phyloP scores from a whole-genome alignment of 2,113 vertebrate species.

The Nematolebias whitei region DNA sequence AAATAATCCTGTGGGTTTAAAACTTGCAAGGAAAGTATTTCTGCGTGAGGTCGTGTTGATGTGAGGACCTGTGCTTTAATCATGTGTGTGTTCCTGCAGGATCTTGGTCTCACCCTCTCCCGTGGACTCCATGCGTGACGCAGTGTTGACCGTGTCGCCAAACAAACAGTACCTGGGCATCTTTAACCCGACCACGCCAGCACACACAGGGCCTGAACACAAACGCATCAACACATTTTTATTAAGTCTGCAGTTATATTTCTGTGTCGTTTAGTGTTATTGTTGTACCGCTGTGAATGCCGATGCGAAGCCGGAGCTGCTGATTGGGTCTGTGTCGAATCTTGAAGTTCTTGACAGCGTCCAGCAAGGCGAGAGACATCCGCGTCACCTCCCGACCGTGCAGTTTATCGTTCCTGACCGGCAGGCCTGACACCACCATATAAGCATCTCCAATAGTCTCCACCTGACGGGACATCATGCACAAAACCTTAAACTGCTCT shows the following conservation, averaged over 20 bases:
- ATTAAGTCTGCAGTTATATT: too few relatives aligned
- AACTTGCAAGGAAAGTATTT: not conserved
- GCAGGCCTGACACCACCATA: conserved; percentile 96
- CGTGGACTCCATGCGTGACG: conserved; percentile 95
- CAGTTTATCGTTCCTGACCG: conserved; percentile 87
- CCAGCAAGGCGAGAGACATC: conserved; percentile 91
- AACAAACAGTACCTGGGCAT: conserved; percentile 98
- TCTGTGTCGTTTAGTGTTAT: not conserved
- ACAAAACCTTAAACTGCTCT: not conserved
- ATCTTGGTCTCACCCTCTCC: conserved; percentile 84
- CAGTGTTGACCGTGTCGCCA: conserved; percentile 94
- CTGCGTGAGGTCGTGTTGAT: not conserved
- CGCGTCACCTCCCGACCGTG: conserved; percentile 87
- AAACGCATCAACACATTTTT: not conserved
- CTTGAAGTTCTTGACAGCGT: conserved; percentile 87
- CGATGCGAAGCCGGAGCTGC: conserved; percentile 87
- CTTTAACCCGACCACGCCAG: conserved; percentile 93
- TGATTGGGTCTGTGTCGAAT: conserved; percentile 87
- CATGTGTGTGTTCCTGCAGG: not conserved
- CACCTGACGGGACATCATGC: conserved; percentile 77
- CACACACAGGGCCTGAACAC: conserved; percentile 88
- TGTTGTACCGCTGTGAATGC: conserved; percentile 88
- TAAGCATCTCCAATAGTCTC: conserved; percentile 96
- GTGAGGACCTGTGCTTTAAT: too few relatives aligned
- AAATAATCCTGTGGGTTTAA: conserved; percentile 1